phyloP scores from a whole-genome alignment of 2,888 invertebrate species.

The Diarsia rubi region DNA sequence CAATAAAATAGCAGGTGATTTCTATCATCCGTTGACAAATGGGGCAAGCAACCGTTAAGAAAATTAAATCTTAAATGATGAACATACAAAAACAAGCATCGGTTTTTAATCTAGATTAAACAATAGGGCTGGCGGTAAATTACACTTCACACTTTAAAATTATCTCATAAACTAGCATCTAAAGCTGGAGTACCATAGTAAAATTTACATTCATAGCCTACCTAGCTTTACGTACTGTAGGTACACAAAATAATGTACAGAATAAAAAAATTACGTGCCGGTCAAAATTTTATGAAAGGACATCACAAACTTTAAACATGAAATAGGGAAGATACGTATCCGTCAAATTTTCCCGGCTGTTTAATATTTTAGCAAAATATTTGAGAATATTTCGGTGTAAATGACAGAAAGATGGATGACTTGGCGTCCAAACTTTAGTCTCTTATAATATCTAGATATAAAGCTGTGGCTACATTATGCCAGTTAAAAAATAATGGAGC shows the following conservation, averaged over 20 bases:
- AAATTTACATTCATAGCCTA: conserved; percentile 31
- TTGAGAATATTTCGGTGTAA: conserved; percentile 38
- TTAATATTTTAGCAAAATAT: conserved; percentile 37
- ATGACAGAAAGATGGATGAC: conserved; percentile 55
- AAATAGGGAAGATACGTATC: conserved; percentile 1
- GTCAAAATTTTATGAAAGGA: conserved; percentile 31
- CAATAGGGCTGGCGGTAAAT: neutral
- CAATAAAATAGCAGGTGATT: neutral
- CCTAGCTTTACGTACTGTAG: conserved; percentile 2
- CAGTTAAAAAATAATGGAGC: neutral
- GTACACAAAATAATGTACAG: conserved; percentile 29
- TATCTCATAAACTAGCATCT: conserved; percentile 25
- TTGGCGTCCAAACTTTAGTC: conserved; percentile 25
- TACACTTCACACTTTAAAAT: conserved; percentile 17
- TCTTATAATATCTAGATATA: conserved; percentile 30
- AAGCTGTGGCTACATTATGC: neutral
- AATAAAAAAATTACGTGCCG: conserved; percentile 36
- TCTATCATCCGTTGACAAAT: neutral
- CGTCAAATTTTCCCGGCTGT: conserved; percentile 26
- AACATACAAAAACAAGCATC: neutral
- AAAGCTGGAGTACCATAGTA: conserved; percentile 23
- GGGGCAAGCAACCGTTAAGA: neutral
- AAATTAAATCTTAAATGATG: too few relatives aligned
- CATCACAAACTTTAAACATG: conserved; percentile 38
- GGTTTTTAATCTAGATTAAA: neutral